phyloP scores from a whole-genome alignment of 2,888 invertebrate genomes.

The Sthenelais limicola region DNA sequence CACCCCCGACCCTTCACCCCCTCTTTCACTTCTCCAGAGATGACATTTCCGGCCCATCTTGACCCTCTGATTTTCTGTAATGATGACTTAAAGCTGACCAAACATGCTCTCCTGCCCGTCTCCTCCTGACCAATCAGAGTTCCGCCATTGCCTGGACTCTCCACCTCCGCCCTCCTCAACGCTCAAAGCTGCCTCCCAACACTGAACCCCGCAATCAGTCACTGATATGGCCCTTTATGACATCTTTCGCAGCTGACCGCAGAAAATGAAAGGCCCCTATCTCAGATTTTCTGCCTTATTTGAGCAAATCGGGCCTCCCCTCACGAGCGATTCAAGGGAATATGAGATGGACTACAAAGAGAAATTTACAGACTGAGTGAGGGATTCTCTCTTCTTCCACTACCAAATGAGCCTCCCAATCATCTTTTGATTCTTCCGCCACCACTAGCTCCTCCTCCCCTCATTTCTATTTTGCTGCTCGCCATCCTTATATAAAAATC shows the following conservation, averaged over 20 bases:
- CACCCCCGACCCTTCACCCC: too few relatives aligned
- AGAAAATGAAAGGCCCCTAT: slow-evolving; percentile 32
- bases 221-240: slow-evolving; percentile 27
- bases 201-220: slow-evolving; percentile 21
- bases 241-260: slow-evolving; percentile 19
- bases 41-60: slow-evolving; percentile 30
- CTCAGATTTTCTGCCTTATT: slow-evolving; percentile 35
- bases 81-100: slow-evolving; percentile 31
- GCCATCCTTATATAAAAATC: too few relatives aligned
- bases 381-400: too few relatives aligned
- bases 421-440: too few relatives aligned
- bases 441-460: too few relatives aligned
- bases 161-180: slow-evolving; percentile 8
- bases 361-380: too few relatives aligned
- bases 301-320: slow-evolving; percentile 24
- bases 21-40: too few relatives aligned
- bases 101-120: not conserved
- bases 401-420: too few relatives aligned
- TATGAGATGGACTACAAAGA: slow-evolving; percentile 22
- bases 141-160: too few relatives aligned
- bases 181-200: slow-evolving; percentile 12
- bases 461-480: too few relatives aligned
- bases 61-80: slow-evolving; percentile 33
- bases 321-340: slow-evolving; percentile 9
- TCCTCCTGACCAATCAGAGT: too few relatives aligned